phyloP scores from a whole-genome alignment of 2,888 invertebrate genomes.

The Trachelus stipa region DNA sequence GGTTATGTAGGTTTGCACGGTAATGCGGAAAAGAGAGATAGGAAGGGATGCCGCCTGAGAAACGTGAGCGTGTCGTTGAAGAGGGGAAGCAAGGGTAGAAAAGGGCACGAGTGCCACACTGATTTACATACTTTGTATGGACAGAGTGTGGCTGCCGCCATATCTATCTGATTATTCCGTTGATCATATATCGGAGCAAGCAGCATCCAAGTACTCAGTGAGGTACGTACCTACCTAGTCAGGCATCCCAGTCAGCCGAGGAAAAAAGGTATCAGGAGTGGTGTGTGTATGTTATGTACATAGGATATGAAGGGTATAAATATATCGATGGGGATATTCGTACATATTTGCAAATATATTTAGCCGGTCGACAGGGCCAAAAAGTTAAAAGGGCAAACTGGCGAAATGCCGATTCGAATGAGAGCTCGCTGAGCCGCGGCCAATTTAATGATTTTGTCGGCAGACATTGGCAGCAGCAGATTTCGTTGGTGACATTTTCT shows the following conservation, averaged over 20 bases:
- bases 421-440: constrained; percentile 53
- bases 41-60: background rate
- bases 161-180: constrained; percentile 59
- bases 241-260: background rate
- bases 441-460: constrained; percentile 57
- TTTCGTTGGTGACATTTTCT: constrained; percentile 10
- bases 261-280: background rate
- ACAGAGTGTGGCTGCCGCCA: constrained; percentile 15
- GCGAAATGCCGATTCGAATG: constrained; percentile 44
- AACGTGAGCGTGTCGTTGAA: background rate
- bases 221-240: background rate
- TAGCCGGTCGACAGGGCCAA: constrained; percentile 48
- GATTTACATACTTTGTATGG: constrained; percentile 54
- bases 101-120: constrained; percentile 23
- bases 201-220: background rate
- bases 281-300: background rate
- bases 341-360: constrained; percentile 63
- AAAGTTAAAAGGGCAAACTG: constrained; percentile 58
- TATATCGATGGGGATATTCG: constrained; percentile 42
- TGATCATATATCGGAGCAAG: background rate
- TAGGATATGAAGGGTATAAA: constrained; percentile 8
- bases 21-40: background rate
- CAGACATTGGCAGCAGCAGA: background rate
- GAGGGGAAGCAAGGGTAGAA: background rate
- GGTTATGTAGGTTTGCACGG: too few species aligned